A percentile compares a stretch with the other conserved stretches of the same genome.
phyloP scores from a whole-genome alignment of 2,888 invertebrate species.

The Tetrapedia diversipes region DNA sequence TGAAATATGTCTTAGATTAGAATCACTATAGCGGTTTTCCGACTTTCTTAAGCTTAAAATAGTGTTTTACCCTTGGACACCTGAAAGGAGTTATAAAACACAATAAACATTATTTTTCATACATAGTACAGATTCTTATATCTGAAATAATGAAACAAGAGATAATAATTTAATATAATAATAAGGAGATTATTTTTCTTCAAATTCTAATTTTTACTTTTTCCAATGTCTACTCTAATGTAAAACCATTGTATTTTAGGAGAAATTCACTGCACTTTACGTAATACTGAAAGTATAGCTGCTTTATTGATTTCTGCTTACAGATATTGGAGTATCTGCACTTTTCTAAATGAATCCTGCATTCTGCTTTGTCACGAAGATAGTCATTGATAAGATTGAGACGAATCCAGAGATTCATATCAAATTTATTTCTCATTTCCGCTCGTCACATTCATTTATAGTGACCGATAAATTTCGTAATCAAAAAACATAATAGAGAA shows the following conservation, averaged over 20 bases:
- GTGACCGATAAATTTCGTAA: no score
- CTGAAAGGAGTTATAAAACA: no score
- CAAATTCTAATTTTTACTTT: background rate
- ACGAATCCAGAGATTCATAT: background rate
- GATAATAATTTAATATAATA: no score
- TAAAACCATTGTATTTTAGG: background rate
- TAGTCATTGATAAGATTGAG: background rate
- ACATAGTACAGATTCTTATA: no score
- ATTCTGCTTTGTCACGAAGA: background rate
- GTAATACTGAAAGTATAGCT: background rate
- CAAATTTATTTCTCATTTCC: background rate
- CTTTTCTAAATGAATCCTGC: constrained; percentile 3
- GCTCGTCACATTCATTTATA: background rate
- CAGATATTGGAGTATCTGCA: background rate
- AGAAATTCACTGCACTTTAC: no score
- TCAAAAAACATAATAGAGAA: no score
- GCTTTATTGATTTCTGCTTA: constrained; percentile 12
- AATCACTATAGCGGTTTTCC: no score
- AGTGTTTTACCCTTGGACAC: no score
- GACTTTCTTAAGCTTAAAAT: no score
- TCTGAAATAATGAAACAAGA: no score
- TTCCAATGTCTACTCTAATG: background rate
- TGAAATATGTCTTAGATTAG: no score
- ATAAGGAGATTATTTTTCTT: background rate
- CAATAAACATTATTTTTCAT: no score